Base-by-base conservation (phyloP, 2,888 invertebrate species). In the Nymphalis polychloros region DNA sequence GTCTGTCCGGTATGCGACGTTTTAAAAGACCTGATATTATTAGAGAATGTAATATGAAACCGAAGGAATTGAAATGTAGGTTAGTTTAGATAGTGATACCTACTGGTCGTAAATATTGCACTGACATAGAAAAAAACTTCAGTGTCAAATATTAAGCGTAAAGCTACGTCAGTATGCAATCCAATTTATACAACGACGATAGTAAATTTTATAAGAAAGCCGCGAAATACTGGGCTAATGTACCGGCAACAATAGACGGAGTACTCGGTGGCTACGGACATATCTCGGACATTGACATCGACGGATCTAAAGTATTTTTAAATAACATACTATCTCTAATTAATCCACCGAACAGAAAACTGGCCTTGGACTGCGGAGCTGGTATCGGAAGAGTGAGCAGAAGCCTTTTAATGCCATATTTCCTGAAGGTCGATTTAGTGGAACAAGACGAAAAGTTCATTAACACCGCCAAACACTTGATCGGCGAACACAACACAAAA, bases 381-480 rank as follows among this genome's bases (percentile, higher is more conserved):
- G 99, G 99, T 3, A 99, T 99, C 77, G 99, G 99, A 0, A 93
- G 99, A 77, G 96, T 99, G 52, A 96, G 97, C 2, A 97, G 97
- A 83, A 94, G 97, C 72, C 77, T 99, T 16, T 90, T 99, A 23
- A 91, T 96, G 64, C 95, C 96, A 55, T 87, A 95, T 74, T 99
- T 99, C 87, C 93, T 95, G 16, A 94, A 92, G 69, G 97, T 98
- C 0, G 98, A 99, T 91, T 92, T 99, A 80, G 97, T 98, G 0
- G 99, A 99, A 85, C 97, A 98, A 83, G 97, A 97, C 87, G 93
- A 94, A 72, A 94, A 94, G 73, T 99, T 99, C 88, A 90, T 98
- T 65, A 94, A 95, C 76, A 93, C 95, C 76, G 97, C 97, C 0
- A 94, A 93, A 84, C 89, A 93, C 67, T 81, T 77, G 61, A 81